Evolutionary conservation across 2,888 invertebrate species (phyloP), one percentile per base, ranked within the genome.

Genomic region (Dynastes grantii): DNA sequence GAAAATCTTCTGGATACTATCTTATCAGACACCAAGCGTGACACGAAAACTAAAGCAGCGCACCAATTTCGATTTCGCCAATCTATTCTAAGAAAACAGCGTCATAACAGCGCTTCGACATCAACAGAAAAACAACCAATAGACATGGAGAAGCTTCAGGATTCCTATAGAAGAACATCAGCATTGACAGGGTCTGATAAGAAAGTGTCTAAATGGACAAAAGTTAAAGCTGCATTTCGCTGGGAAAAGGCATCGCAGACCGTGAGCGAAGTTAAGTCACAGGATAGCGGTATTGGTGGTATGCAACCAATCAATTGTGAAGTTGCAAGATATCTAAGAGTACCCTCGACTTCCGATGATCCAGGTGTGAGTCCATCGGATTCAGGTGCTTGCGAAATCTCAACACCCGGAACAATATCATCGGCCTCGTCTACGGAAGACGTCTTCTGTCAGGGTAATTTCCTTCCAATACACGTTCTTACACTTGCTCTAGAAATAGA

Each of bases 171-270:
- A 53, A 75, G 79, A 49, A 78, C 79, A 3, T 76, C 78, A 29
- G 64, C 65, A 16, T 45, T 77, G 53, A 49, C 58, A 27, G 75
- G 71, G 2, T 76, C 78, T 13, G 80, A 80, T 51, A 87, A 87
- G n/a, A 94, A 94, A 85, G 92, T 94, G 70, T 96, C 96, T 0
- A 96, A 96, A 86, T 97, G 96, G 96, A 96, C 95, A 0, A 94
- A 94, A 89, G 96, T 97, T 9, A 97, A 96, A 88, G 95, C 96
- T 65, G 96, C 96, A 13, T 95, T 96, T 84, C 95, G 94, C 84
- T 96, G 95, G 95, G 95, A 96, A 86, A 93, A 94, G 83, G 95
- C 95, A 0, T 88, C 88, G 8, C 85, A 86, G 9, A 86, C 85
- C 27, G 88, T 88, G 29, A 85, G 84, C 75, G 87, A 88, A 77